Conservation (phyloP, 2,888 invertebrate species). For the Nowickia ferox region DNA sequence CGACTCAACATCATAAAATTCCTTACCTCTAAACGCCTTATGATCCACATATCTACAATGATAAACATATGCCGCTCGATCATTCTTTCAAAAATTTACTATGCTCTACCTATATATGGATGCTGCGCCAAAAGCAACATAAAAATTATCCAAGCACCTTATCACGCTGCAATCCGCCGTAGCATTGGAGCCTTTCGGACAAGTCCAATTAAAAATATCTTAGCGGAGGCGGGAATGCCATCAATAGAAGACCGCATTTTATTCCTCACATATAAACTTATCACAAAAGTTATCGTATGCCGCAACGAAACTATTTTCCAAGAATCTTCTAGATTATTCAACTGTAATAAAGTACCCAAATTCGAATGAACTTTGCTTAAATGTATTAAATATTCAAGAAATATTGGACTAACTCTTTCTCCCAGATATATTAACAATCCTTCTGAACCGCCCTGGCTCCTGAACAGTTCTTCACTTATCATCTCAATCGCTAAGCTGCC, state of each 20-base stretch:
- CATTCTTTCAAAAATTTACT: constrained; percentile 29
- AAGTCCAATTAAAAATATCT: neutral
- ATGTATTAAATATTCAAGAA: no score
- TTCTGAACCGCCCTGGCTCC: no score
- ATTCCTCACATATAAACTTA: neutral
- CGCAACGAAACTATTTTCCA: no score
- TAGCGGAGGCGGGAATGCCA: neutral
- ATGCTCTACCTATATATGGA: neutral
- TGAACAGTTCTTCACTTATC: no score
- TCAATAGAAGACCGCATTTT: constrained; percentile 1
- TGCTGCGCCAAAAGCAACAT: neutral
- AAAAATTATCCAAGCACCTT: constrained; percentile 10
- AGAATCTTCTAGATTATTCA: neutral
- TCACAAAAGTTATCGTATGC: neutral
- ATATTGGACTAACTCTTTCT: no score
- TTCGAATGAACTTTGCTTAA: neutral
- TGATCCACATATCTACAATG: constrained; percentile 6
- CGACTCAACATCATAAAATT: constrained; percentile 15
- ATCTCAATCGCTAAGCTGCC: neutral
- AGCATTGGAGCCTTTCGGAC: constrained; percentile 3
- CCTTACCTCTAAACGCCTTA: neutral
- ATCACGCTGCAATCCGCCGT: neutral
- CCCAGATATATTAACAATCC: no score
- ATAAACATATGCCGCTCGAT: neutral
- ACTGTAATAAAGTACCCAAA: constrained; percentile 4